Evolutionary conservation across 1,140 invertebrate species (phyloP).

Genomic region (roundworm (Caenorhabditis elegans)): WBcel235 BX284604.4:11804001-11804500

Average conservation of each 20-base stretch:
- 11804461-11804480: no score
- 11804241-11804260: constrained; percentile 6
- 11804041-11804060: constrained; percentile 29
- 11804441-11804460: no score
- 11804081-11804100: not conserved
- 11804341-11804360: no score
- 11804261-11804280: not conserved
- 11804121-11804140: not conserved
- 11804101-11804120: not conserved
- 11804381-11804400: no score
- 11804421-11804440: no score
- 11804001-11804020: not conserved
- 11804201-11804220: not conserved
- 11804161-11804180: not conserved
- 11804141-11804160: not conserved
- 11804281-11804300: constrained; percentile 14
- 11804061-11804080: not conserved
- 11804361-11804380: no score
- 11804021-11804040: constrained; percentile 9
- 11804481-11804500: no score
- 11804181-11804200: no score
- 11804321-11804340: no score
- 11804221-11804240: not conserved
- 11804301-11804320: not conserved
- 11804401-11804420: no score